phyloP scores from a whole-genome alignment of 2,888 invertebrate species.

The Meta bourneti region DNA sequence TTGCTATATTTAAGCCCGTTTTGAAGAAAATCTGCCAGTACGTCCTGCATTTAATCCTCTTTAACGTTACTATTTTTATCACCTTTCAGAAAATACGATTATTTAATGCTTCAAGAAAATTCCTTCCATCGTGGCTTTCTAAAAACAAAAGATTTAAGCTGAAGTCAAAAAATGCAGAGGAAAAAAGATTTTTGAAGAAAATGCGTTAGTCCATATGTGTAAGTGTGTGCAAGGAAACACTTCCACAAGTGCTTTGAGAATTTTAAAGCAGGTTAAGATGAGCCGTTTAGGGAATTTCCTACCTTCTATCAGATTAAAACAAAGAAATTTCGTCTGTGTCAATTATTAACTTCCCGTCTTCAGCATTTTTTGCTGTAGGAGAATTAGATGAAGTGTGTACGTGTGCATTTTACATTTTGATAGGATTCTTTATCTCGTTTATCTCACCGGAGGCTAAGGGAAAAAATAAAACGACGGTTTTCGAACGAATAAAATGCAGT shows the following conservation, averaged over 20 bases:
- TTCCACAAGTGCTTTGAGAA: neutral
- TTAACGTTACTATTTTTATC: neutral
- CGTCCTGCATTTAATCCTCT: neutral
- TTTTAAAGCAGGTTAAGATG: neutral
- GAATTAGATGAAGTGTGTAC: neutral
- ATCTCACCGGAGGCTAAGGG: neutral
- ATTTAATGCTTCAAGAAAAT: neutral
- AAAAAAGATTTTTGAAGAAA: neutral
- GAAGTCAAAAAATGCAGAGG: neutral
- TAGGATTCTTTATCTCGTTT: neutral
- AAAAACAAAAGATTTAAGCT: neutral
- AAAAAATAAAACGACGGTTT: neutral
- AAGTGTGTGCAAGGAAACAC: neutral
- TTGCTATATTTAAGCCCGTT: neutral
- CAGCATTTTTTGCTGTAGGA: neutral
- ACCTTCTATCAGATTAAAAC: slow-evolving; percentile 11
- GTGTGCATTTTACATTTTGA: neutral
- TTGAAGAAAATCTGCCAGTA: neutral
- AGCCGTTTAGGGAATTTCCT: slow-evolving; percentile 2
- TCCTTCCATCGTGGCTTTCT: neutral
- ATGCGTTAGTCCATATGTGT: neutral
- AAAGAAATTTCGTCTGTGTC: slow-evolving; percentile 25
- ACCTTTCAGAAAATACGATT: neutral
- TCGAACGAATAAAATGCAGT: neutral
- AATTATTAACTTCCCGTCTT: slow-evolving; percentile 35